phyloP scores from a whole-genome alignment of 2,113 vertebrate genomes.

The Dicrurus megarhynchus region DNA sequence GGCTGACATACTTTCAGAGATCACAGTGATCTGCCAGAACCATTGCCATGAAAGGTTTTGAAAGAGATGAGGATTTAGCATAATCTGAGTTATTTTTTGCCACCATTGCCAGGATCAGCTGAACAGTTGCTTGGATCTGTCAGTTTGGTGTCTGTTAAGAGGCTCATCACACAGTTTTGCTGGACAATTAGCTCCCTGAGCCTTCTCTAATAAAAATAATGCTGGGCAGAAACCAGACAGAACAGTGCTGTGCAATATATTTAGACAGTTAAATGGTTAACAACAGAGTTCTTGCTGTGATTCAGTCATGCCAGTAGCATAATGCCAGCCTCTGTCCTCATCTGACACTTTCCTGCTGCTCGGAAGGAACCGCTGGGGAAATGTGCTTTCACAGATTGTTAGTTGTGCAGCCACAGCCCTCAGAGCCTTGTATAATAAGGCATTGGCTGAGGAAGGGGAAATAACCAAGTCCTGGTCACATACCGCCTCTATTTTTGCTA shows the following conservation, averaged over 20 bases:
- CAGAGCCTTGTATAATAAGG: not conserved
- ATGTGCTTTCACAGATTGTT: slow-evolving; percentile 37
- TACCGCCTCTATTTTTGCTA: not conserved
- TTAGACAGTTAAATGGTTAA: slow-evolving; percentile 28
- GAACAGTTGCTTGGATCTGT: not conserved
- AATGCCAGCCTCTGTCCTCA: slow-evolving; percentile 43
- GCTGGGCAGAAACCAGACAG: not conserved
- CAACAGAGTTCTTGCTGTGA: not conserved
- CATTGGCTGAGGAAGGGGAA: not conserved
- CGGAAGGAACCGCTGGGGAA: slow-evolving; percentile 11
- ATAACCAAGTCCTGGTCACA: not conserved
- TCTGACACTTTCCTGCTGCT: slow-evolving; percentile 30
- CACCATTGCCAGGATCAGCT: not conserved
- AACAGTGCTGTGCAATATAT: not conserved
- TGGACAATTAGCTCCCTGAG: not conserved
- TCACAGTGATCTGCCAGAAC: not conserved
- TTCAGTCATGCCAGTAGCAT: slow-evolving; percentile 3
- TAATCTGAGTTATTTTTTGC: not conserved
- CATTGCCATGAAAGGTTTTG: not conserved
- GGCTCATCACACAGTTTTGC: not conserved
- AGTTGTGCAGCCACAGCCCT: not conserved
- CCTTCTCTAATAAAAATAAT: not conserved
- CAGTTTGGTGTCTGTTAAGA: not conserved
- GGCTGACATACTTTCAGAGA: not conserved
- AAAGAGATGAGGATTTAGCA: not conserved